Base-by-base conservation (phyloP, 1,140 invertebrate species). In the Pseudomyrmex pallidus region DNA sequence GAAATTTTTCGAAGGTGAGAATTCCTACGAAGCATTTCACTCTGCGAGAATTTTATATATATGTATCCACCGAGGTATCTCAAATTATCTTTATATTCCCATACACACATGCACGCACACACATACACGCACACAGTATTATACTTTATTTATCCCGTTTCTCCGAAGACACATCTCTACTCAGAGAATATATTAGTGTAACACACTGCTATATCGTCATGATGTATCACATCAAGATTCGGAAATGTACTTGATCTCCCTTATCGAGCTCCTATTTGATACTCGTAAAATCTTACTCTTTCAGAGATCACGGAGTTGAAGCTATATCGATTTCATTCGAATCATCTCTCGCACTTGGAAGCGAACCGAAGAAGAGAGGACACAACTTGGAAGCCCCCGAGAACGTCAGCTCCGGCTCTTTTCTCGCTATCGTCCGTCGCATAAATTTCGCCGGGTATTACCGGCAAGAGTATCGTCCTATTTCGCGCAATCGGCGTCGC, bases 401-500 rank as follows among this genome's bases (percentile, higher is more conserved):
- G 68, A 64, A 64, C 57, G 54, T 68, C 76, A 15, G 35, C 35
- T 35, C 13, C 1, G 17, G 44, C 20, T 72, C 44, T 72, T 70
- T 25, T 3, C 25, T 57, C 44, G 76, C 56, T 80, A 78, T 48
- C 72, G 61, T 50, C 50, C 50, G 59, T 46, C 46, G 54, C 72
- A 74, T 77, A 85, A 87, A 87, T 88, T 88, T 68, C 61, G 46
- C 10, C 48, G 35, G 35, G 70, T 82, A 87, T 88, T 88, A 84
- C 22, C 48, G 50, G 17, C 76, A 12, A 54, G 44, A 9, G 86
- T 56, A 17, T 52, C 83, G 82, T 82, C 72, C 82, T 85, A 85
- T 88, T 88, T 88, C 61, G 61, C 86, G 83, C 72, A 88, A 88
- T 88, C 86, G 66, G 62, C 22, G 61, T 83, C 50, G 66, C 62